Percentiles rank a stretch among this genome's conserved stretches.
Evolutionary conservation across 2,888 invertebrate species (phyloP).

Genomic region (Didymodactylos carnosus): DNA sequence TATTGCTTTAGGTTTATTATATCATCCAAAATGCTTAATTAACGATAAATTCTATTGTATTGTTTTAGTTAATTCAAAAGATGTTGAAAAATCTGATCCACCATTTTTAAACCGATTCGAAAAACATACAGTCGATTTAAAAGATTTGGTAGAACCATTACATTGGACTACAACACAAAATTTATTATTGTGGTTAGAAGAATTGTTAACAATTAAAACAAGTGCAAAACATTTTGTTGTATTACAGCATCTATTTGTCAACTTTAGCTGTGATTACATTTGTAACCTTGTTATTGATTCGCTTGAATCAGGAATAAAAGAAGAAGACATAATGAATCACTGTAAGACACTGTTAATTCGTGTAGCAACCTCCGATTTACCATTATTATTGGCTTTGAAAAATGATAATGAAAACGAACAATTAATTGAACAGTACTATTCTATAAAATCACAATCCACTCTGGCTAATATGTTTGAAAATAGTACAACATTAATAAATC

Average conservation of each 20-base stretch:
- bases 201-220: background rate
- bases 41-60: background rate
- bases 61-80: background rate
- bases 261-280: background rate
- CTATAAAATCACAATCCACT: background rate
- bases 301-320: background rate
- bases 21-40: background rate
- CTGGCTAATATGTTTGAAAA: background rate
- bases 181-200: background rate
- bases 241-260: background rate
- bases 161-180: background rate
- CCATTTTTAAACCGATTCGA: background rate
- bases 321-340: background rate
- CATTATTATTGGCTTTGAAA: background rate
- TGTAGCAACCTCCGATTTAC: background rate
- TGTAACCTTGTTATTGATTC: background rate
- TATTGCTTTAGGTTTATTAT: background rate
- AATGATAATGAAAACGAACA: background rate
- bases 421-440: background rate
- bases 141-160: background rate
- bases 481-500: background rate
- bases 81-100: background rate
- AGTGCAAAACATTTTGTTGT: background rate
- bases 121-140: background rate
- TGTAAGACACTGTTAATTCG: background rate